Percentiles rank a stretch among this genome's conserved stretches.
These are phyloP conservation scores for Haemorhous mexicanus DNA, from an alignment of 2,113 vertebrate species.

Conservation along the genomic window DNA sequence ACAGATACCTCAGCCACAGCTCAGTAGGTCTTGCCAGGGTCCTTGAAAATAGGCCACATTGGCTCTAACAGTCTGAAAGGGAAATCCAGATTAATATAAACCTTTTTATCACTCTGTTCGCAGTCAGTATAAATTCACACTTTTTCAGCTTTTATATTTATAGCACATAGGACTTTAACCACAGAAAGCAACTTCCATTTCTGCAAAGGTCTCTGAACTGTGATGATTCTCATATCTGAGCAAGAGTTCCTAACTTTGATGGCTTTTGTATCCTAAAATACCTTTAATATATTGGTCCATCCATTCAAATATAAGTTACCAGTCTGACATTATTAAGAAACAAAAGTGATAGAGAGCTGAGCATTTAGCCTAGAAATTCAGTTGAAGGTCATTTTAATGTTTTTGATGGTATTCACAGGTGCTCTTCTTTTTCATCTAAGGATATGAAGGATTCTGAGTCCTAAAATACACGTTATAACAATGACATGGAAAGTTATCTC, in stretches of 20 bases:
- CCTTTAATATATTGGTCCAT: neutral
- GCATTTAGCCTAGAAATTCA: neutral
- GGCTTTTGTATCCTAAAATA: conserved; percentile 4
- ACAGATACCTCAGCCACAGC: neutral
- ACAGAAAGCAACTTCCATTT: neutral
- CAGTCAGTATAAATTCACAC: conserved; percentile 11
- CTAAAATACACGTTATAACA: neutral
- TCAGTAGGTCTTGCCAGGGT: neutral
- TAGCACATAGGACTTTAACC: neutral
- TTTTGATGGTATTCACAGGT: neutral
- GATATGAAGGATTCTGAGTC: neutral
- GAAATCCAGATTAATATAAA: conserved; percentile 45
- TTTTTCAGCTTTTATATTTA: conserved; percentile 39
- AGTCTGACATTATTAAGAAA: neutral
- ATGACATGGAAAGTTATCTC: neutral
- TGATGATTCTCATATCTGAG: neutral
- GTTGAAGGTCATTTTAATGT: neutral
- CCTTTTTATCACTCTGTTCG: neutral
- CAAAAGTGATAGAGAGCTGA: neutral
- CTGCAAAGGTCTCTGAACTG: neutral
- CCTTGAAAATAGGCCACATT: conserved; percentile 15
- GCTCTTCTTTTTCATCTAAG: neutral
- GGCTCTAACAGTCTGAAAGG: conserved; percentile 3
- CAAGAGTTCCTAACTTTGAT: neutral
- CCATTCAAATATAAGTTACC: neutral